Percentiles rank a stretch among this genome's conserved stretches.
Conservation (phyloP, 35 echinoderm and acorn worm species). For the Apostichopus parvimensis region DNA sequence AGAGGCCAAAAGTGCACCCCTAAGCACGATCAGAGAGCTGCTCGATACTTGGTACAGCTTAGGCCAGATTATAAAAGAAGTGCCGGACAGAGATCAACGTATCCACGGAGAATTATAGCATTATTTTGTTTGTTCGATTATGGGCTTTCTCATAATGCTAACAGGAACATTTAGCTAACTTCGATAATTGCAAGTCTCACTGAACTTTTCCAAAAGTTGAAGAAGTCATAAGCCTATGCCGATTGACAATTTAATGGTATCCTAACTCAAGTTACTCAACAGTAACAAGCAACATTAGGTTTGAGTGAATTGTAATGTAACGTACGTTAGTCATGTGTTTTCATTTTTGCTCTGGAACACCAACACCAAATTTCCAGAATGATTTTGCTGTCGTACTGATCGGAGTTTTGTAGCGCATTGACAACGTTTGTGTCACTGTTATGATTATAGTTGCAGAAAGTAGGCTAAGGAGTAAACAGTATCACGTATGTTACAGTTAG, state of each 20-base stretch:
- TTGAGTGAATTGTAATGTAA: too few relatives aligned
- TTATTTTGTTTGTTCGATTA: background rate
- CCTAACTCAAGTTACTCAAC: too few relatives aligned
- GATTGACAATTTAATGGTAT: too few relatives aligned
- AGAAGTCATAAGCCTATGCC: background rate
- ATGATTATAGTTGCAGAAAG: too few relatives aligned
- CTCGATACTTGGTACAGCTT: background rate
- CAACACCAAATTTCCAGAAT: too few relatives aligned
- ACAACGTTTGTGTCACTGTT: too few relatives aligned
- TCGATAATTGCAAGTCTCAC: background rate
- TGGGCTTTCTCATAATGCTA: background rate
- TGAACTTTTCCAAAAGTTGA: background rate
- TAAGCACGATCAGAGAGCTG: background rate
- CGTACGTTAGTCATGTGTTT: too few relatives aligned
- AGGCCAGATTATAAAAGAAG: background rate
- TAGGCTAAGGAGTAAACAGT: too few relatives aligned
- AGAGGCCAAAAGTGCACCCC: background rate
- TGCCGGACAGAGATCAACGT: background rate
- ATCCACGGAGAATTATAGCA: background rate
- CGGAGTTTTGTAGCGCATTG: too few relatives aligned
- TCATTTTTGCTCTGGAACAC: too few relatives aligned
- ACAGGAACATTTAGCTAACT: background rate
- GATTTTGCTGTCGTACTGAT: too few relatives aligned
- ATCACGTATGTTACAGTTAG: too few relatives aligned
- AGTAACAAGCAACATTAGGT: background rate